phyloP scores from a whole-genome alignment of 2,113 vertebrate genomes.

The Pachycephala philippinensis region DNA sequence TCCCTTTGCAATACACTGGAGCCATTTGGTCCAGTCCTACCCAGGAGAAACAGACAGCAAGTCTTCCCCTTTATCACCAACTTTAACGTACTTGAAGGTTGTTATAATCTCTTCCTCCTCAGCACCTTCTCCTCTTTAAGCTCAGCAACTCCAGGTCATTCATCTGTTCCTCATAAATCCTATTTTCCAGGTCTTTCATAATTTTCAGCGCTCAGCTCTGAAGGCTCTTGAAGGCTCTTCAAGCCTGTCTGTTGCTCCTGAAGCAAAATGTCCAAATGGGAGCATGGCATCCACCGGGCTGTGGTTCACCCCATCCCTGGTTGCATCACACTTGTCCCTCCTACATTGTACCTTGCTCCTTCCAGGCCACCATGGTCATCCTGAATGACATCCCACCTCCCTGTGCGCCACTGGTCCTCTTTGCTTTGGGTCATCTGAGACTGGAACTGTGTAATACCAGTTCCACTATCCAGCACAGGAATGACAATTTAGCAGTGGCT shows the following conservation, averaged over 20 bases:
- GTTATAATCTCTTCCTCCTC: not conserved
- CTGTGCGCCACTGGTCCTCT: rapidly evolving
- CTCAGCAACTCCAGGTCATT: not conserved
- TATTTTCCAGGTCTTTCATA: not conserved
- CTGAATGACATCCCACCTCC: not conserved
- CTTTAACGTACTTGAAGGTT: rapidly evolving
- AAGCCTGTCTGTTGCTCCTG: not conserved
- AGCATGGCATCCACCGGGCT: rapidly evolving
- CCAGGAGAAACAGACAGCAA: not conserved
- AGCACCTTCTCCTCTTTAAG: not conserved
- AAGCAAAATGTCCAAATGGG: rapidly evolving
- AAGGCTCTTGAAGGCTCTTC: not conserved
- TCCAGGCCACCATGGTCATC: rapidly evolving
- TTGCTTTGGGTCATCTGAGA: not conserved
- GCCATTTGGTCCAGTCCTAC: not conserved
- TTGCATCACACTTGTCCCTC: not conserved
- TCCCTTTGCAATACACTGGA: not conserved
- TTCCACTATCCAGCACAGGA: not conserved
- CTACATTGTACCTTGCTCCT: not conserved
- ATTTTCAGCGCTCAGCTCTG: not conserved
- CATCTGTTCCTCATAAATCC: not conserved
- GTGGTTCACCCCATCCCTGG: not conserved
- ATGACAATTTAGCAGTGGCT: not conserved
- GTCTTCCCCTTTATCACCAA: not conserved
- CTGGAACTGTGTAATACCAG: no score